A percentile compares a stretch with the other conserved stretches of the same genome.
Evolutionary conservation across 2,888 invertebrate species (phyloP).

Genomic region (Pterostichus niger): DNA sequence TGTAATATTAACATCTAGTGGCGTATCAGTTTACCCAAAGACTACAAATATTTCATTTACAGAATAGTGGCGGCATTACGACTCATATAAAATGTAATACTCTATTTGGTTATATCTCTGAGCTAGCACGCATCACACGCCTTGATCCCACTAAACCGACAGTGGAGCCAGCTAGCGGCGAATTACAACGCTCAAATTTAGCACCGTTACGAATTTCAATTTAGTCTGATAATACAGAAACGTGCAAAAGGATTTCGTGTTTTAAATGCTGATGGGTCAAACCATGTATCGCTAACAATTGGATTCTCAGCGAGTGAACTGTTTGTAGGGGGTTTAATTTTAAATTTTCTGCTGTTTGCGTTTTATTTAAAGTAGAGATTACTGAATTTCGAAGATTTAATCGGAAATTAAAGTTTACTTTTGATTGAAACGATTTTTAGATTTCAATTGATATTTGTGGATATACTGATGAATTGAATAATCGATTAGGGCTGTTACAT

Average conservation of each 20-base stretch:
- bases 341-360: too few relatives aligned
- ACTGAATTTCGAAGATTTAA: too few relatives aligned
- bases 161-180: neutral
- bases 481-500: too few relatives aligned
- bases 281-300: too few relatives aligned
- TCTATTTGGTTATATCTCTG: slow-evolving; percentile 40
- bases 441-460: too few relatives aligned
- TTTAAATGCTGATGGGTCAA: slow-evolving; percentile 6
- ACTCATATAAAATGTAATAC: slow-evolving; percentile 33
- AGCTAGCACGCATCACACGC: neutral
- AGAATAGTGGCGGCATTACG: neutral
- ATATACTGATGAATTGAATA: too few relatives aligned
- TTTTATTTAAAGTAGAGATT: too few relatives aligned
- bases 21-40: neutral
- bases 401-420: too few relatives aligned
- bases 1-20: too few relatives aligned
- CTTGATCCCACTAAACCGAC: neutral
- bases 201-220: slow-evolving; percentile 26
- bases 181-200: slow-evolving; percentile 5
- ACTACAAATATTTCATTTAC: neutral
- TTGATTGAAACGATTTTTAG: too few relatives aligned
- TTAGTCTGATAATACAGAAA: neutral
- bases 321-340: too few relatives aligned
- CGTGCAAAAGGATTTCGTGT: slow-evolving; percentile 4
- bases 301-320: too few relatives aligned